Base-by-base conservation (phyloP, 2,797 vertebrate species). In the Lepus oiostolus region DNA sequence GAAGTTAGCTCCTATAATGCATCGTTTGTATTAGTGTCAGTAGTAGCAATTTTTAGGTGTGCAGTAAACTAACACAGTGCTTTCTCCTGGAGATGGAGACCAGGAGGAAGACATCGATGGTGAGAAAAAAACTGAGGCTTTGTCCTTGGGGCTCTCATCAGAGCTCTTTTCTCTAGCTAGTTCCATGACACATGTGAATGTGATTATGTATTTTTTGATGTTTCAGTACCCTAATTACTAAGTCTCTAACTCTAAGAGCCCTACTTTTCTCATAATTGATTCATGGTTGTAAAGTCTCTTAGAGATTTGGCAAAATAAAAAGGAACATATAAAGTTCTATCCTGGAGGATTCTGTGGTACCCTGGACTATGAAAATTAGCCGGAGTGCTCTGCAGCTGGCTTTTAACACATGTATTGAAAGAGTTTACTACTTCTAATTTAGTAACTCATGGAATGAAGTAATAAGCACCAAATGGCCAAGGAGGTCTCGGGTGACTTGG, bases 261-360 rank as follows among this genome's bases (percentile, higher is more conserved):
- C 92, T 60, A 22, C 17, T 75, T 91, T 93, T 90, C 84, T 93
- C 17, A 63, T 87, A 85, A 91, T 72, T 75, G 68, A 89, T 79
- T 96, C 89, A 50, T 85, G 24, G 4, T 77, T 93, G 22, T 91
- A 96, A 93, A 91, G 21, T 85, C 26, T 92, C 68, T 84, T 47
- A 91, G 72, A 75, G 17, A 80, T 65, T 95, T 95, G 86, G 80
- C 72, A 89, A 90, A 95, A 80, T 71, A 77, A 65, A 95, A 95
- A 47, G 42, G 62, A 81, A 62, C 11, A 30, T 62, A 90, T 72
- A 77, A 90, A 76, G 42, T 62, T 77, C 38, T 94, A 42, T 76
- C 52, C 47, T 79, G 35, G 71, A 84, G 63, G 81, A 21, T 79
- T 63, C 30, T 68, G 28, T 28, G 38, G 19, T 81, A 19, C 42